Conservation (phyloP, 2,888 invertebrate species). For the Eumacrocentrus americanus region DNA sequence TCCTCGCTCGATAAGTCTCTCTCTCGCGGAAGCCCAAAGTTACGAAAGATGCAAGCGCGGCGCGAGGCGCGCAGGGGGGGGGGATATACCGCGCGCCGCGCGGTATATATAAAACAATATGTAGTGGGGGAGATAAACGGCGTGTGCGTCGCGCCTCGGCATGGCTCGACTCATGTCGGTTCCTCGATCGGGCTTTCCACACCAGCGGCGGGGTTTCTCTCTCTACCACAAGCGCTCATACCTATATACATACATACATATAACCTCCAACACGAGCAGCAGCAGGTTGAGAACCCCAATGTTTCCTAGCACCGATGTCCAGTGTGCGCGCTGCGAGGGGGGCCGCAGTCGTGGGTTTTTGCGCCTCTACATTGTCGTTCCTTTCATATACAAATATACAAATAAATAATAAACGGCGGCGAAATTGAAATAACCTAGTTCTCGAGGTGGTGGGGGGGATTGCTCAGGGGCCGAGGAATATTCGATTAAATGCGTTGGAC, state of each 20-base stretch:
- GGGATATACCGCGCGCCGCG: too few species aligned
- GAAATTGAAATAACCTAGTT: slow-evolving; percentile 2
- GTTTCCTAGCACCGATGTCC: slow-evolving; percentile 47
- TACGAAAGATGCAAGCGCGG: slow-evolving; percentile 21
- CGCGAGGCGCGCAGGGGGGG: too few species aligned
- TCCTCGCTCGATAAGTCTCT: slow-evolving; percentile 34
- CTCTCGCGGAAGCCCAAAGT: slow-evolving; percentile 24
- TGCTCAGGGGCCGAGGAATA: too few species aligned
- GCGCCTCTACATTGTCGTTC: slow-evolving; percentile 28
- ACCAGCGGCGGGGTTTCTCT: not conserved
- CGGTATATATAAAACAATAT: too few species aligned
- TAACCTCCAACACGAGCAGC: not conserved
- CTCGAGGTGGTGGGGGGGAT: not conserved
- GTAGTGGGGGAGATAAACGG: slow-evolving; percentile 9
- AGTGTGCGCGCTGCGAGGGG: slow-evolving; percentile 43
- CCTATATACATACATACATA: not conserved
- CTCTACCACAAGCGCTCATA: not conserved
- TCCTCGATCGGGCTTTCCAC: not conserved
- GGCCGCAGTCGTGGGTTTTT: slow-evolving; percentile 42
- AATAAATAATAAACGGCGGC: slow-evolving; percentile 1
- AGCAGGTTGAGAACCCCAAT: slow-evolving; percentile 46
- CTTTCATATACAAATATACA: too few species aligned
- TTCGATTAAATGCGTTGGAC: too few species aligned
- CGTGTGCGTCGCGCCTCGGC: slow-evolving; percentile 17
- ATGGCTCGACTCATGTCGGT: slow-evolving; percentile 8